Base-by-base conservation (phyloP, 2,888 invertebrate genomes). In the Balanococcus diminutus region DNA sequence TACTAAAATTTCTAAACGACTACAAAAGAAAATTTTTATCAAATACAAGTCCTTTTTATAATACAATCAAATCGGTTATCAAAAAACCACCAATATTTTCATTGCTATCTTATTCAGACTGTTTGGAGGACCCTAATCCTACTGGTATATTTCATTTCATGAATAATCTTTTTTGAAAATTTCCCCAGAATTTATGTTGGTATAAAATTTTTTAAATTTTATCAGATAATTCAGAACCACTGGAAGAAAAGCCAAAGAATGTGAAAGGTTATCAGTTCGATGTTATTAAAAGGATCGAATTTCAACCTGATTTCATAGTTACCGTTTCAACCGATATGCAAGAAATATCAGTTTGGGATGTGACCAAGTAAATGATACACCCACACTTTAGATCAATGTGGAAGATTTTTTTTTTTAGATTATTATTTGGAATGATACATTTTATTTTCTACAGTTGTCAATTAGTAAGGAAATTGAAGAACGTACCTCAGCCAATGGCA, bases 301-400 rank as follows among this genome's bases (percentile, higher is more conserved):
- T 92, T 75, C 92, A 93, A 83, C 93, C 94, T 75, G 93, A 93
- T 89, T 95, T 93, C 89, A 93, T 95, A 39, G 94, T 95, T 14
- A 94, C 94, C 0, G 91, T 96, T 31, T 94, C 94, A 2, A 94
- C 95, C 0, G 92, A 93, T 85, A 90, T 93, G 11, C 94, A 95
- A 88, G 95, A 95, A 90, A 93, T 96, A 61, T 93, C 93, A 88
- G 95, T 96, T 9, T 96, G 96, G 95, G 94, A 96, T 91, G 93
- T 95, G 19, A 91, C 91, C 88, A 92, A 91, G 90, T 92, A 89
- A 89, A 89, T 75, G 82, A 72, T n/a, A n/a, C 6, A 72, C 2
- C 32, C 8, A 36, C 6, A 25, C 28, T 3, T 81, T 42, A 39
- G 31, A 6, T 31, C 51, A 14, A 19, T 75, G 3, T 16, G 31